Conservation (phyloP, 2,888 invertebrate genomes). For the Oscheius onirici region DNA sequence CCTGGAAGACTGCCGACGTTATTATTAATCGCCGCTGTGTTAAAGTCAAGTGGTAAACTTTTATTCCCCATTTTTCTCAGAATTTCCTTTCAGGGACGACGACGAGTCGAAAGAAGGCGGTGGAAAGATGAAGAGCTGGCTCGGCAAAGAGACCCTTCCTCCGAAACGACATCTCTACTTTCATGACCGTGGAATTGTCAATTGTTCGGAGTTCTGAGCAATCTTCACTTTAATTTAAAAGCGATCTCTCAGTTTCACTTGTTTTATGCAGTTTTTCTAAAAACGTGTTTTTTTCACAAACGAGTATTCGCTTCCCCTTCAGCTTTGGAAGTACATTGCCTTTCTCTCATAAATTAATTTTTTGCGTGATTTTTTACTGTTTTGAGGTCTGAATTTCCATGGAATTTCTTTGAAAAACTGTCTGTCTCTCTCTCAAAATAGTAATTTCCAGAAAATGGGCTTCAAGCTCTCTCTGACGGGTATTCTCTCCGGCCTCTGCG, state of each 20-base stretch:
- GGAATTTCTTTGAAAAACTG: too few relatives aligned
- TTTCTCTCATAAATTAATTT: too few relatives aligned
- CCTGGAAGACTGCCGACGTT: constrained; percentile 93
- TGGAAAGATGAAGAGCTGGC: constrained; percentile 38
- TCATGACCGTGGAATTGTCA: constrained; percentile 43
- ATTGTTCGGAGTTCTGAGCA: constrained; percentile 24
- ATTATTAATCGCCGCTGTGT: constrained; percentile 81
- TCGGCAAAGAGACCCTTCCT: constrained; percentile 19
- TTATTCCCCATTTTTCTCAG: constrained; percentile 2
- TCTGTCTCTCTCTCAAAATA: too few relatives aligned
- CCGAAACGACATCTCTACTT: constrained; percentile 51
- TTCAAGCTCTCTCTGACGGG: constrained; percentile 45
- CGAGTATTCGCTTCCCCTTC: not conserved
- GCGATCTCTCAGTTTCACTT: not conserved
- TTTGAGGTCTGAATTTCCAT: too few relatives aligned
- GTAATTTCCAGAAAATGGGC: constrained; percentile 35
- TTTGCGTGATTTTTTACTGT: too few relatives aligned
- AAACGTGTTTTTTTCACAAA: not conserved
- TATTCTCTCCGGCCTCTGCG: constrained; percentile 72
- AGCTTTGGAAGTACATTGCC: not conserved
- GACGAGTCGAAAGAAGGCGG: constrained; percentile 19
- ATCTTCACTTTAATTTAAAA: too few relatives aligned
- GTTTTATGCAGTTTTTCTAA: not conserved
- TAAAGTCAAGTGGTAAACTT: constrained; percentile 72
- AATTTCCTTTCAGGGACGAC: constrained; percentile 23